Evolutionary conservation across 2,888 invertebrate species (phyloP).

Genomic region (Plemyria rubiginata): DNA sequence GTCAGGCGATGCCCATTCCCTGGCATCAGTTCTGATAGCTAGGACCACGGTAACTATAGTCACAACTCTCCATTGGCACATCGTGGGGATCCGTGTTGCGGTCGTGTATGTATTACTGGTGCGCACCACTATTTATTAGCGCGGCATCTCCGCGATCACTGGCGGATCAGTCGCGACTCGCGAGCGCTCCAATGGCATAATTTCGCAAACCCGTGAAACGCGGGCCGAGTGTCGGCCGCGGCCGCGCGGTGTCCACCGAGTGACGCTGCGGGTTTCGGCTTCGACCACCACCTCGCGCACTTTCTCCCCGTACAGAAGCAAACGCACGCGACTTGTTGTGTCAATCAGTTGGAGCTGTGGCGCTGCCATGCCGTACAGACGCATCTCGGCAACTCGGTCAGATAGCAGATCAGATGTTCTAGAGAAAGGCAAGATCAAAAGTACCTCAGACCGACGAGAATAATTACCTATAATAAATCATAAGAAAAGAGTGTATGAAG

Average conservation of each 20-base stretch:
- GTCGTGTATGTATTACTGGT: constrained; percentile 50
- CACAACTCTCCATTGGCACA: constrained; percentile 81
- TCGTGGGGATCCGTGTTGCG: constrained; percentile 65
- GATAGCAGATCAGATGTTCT: too few relatives aligned
- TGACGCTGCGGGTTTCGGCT: constrained; percentile 58
- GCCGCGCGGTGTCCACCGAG: constrained; percentile 74
- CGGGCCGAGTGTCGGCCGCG: constrained; percentile 79
- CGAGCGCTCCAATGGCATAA: constrained; percentile 73
- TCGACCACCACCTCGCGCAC: constrained; percentile 76
- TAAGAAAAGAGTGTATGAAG: too few relatives aligned
- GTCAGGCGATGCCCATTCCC: constrained; percentile 63
- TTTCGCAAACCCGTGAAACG: constrained; percentile 74
- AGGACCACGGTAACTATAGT: constrained; percentile 71
- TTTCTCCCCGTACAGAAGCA: constrained; percentile 77
- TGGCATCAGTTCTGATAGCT: constrained; percentile 57
- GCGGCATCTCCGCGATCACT: constrained; percentile 77
- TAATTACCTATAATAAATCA: too few relatives aligned
- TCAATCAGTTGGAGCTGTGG: constrained; percentile 23
- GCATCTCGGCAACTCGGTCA: too few relatives aligned
- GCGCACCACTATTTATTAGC: constrained; percentile 73
- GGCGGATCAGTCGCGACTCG: constrained; percentile 68
- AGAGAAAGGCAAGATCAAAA: too few relatives aligned
- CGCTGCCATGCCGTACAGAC: constrained; percentile 7
- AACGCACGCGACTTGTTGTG: constrained; percentile 35
- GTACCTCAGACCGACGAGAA: too few relatives aligned